Base-by-base conservation (phyloP, 1,140 invertebrate species). In the Aphelenchoides besseyi region DNA sequence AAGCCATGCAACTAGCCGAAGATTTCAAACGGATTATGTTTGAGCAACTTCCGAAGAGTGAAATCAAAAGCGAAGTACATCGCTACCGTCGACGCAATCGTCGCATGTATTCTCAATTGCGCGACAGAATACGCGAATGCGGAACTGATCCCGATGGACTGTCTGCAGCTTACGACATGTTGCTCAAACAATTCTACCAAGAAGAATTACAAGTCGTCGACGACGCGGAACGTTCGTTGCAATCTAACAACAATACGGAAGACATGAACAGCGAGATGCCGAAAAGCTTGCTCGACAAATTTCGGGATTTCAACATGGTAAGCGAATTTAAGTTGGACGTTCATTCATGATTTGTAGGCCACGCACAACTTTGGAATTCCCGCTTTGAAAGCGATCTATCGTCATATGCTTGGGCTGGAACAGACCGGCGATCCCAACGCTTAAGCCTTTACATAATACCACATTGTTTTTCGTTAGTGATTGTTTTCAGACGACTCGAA, bases 281-380 rank as follows among this genome's bases (percentile, higher is more conserved):
- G 12, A 23, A 16, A 12, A 23, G 23, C 12, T 23, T 48, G 12
- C 41, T 8, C 5, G 5, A 59, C 5, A 12, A 59, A 23, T 18
- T 28, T 33, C 23, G 55, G 55, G 23, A 59, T 33, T 59, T 59
- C 5, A 59, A 59, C 23, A 8, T 59, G 55, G 55, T 59, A 33
- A 59, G 18, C 32, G 18, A 23, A 8, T 33, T 5, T 5, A 28
- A 59, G 5, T 59, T 33, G 18, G 23, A 59, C n/a, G n/a, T 8
- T 59, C 5, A 59, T 8, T 59, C 55, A 29, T 59, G 5, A 23
- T 8, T 33, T 59, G 5, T 8, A 59, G 55, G 55, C 32, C 5
- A 59, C 55, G 5, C 55, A 59, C 18, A 59, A 59, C 55, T 59
- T 59, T 59, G 55, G 5, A 5, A 23, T 5, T 18, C 55, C 5